Percentiles rank a stretch among this genome's conserved stretches.
Conservation (phyloP, 2,888 invertebrate genomes). For the Frankliniella intonsa region DNA sequence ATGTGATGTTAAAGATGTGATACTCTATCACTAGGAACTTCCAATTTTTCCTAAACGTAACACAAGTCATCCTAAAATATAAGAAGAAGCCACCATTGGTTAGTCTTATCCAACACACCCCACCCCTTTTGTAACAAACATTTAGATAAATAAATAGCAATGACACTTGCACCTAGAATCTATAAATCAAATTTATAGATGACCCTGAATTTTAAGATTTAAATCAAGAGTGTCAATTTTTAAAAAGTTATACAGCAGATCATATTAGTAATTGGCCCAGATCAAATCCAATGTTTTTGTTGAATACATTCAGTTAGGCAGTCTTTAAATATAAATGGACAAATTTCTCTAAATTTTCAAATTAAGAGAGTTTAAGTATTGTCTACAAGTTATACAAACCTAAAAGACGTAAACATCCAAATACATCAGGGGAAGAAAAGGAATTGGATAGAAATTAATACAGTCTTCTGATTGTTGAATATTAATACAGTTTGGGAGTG, state of each 20-base stretch:
- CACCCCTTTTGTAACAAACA: no score
- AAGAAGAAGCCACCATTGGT: background rate
- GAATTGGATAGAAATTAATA: background rate
- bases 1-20: background rate
- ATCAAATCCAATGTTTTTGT: no score
- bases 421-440: background rate
- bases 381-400: background rate
- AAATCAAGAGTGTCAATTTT: no score
- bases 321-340: background rate
- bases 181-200: no score
- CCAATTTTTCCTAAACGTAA: background rate
- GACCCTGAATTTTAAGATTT: no score
- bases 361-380: background rate
- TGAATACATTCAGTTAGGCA: background rate
- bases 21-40: background rate
- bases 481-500: no score
- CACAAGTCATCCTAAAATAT: background rate
- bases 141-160: no score
- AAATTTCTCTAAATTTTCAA: background rate
- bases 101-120: no score
- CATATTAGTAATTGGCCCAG: no score
- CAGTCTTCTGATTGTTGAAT: no score
- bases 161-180: no score
- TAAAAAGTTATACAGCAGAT: no score
- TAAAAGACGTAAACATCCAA: background rate